These are phyloP conservation scores for Psettodes erumei DNA, from an alignment of 2,113 vertebrate genomes.

Conservation along the genomic window DNA sequence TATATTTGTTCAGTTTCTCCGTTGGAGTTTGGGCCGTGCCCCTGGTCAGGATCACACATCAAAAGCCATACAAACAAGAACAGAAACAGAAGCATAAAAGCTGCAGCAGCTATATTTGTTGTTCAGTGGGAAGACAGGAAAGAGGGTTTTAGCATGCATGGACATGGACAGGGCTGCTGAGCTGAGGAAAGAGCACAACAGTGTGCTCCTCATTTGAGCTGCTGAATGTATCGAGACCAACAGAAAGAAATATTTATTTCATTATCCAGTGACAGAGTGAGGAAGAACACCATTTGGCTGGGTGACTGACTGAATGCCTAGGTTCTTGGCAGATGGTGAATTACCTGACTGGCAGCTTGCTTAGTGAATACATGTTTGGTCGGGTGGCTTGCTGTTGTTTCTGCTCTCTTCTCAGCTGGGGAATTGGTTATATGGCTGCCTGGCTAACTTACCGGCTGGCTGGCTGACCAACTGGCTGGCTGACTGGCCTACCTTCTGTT, in stretches of 20 bases:
- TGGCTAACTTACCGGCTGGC: conserved; percentile 35
- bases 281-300: not conserved
- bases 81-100: conserved; percentile 10
- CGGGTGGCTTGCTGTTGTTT: conserved; percentile 29
- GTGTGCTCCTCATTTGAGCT: conserved; percentile 11
- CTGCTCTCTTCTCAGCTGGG: conserved; percentile 22
- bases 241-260: conserved; percentile 25
- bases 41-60: conserved; percentile 4
- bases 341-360: conserved; percentile 52
- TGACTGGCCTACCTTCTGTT: conserved; percentile 61
- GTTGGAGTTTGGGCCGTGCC: not conserved
- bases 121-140: not conserved
- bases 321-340: conserved; percentile 48
- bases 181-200: conserved; percentile 16
- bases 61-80: conserved; percentile 25
- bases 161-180: conserved; percentile 21
- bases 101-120: not conserved
- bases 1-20: conserved; percentile 15
- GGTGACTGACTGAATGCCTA: conserved; percentile 12
- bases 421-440: conserved; percentile 47
- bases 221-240: conserved; percentile 4
- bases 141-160: conserved; percentile 34
- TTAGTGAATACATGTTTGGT: conserved; percentile 32
- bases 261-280: conserved; percentile 11
- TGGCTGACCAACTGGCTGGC: conserved; percentile 52